phyloP scores from a whole-genome alignment of 2,797 vertebrate genomes.

The Myripristis jacobus region DNA sequence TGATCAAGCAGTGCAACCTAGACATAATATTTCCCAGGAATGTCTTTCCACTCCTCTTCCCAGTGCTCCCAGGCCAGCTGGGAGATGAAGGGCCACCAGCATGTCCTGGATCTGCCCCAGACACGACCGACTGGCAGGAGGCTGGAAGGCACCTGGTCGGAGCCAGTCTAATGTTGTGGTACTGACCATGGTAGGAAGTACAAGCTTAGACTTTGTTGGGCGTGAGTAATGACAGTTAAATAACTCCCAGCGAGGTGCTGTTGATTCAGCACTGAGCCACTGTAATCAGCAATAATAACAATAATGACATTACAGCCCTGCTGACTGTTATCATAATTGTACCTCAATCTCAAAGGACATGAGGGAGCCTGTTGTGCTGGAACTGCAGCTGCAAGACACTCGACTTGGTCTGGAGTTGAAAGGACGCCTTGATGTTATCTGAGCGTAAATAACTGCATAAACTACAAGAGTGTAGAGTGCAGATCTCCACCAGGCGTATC shows the following conservation, averaged over 20 bases:
- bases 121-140: too few species aligned
- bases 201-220: neutral
- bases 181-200: neutral
- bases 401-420: conserved; percentile 20
- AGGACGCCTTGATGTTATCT: conserved; percentile 12
- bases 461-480: too few species aligned
- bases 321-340: conserved; percentile 55
- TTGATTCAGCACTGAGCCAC: conserved; percentile 58
- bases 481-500: too few species aligned
- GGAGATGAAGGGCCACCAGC: too few species aligned
- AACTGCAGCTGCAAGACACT: conserved; percentile 21
- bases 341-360: conserved; percentile 37
- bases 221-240: conserved; percentile 40
- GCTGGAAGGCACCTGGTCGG: too few species aligned
- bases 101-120: too few species aligned
- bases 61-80: too few species aligned
- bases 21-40: too few species aligned
- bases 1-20: too few species aligned
- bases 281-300: conserved; percentile 60
- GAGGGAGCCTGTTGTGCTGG: conserved; percentile 36
- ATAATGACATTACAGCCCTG: conserved; percentile 58
- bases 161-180: neutral
- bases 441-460: conserved; percentile 23
- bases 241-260: conserved; percentile 37
- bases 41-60: too few species aligned